These are phyloP conservation scores for Falco novaeseelandiae DNA, from an alignment of 2,797 vertebrate genomes.

Conservation along the genomic window DNA sequence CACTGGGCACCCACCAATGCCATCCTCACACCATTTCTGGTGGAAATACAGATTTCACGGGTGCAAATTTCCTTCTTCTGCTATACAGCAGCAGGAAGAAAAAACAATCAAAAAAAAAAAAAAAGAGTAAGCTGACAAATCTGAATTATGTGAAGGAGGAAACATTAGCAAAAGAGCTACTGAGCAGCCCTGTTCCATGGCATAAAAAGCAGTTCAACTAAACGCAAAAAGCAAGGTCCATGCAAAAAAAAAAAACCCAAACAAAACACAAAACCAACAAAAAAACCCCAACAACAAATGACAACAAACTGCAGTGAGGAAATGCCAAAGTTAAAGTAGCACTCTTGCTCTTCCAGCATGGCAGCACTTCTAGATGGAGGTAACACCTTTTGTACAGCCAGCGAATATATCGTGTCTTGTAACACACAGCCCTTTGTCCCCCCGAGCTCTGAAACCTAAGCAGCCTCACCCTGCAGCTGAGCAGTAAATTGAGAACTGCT, in stretches of 20 bases:
- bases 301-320: not conserved
- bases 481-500: not conserved
- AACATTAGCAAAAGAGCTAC: not conserved
- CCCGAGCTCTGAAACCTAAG: not conserved
- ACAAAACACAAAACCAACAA: not conserved
- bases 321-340: slow-evolving; percentile 62
- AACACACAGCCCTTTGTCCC: not conserved
- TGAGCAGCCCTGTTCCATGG: not conserved
- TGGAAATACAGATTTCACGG: not conserved
- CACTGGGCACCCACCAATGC: not conserved
- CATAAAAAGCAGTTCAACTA: not conserved
- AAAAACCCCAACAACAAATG: not conserved
- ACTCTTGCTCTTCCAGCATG: not conserved
- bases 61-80: not conserved
- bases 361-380: fast-evolving
- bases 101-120: not conserved
- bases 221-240: slow-evolving; percentile 3
- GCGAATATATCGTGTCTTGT: fast-evolving
- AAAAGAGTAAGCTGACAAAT: not conserved
- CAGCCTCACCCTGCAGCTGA: not conserved
- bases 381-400: not conserved
- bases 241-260: not conserved
- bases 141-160: slow-evolving; percentile 26
- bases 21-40: not conserved
- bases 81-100: not conserved